A percentile compares a stretch with the other conserved stretches of the same genome.
Conservation (phyloP, 2,888 invertebrate species). For the Hoplodrina blanda region DNA sequence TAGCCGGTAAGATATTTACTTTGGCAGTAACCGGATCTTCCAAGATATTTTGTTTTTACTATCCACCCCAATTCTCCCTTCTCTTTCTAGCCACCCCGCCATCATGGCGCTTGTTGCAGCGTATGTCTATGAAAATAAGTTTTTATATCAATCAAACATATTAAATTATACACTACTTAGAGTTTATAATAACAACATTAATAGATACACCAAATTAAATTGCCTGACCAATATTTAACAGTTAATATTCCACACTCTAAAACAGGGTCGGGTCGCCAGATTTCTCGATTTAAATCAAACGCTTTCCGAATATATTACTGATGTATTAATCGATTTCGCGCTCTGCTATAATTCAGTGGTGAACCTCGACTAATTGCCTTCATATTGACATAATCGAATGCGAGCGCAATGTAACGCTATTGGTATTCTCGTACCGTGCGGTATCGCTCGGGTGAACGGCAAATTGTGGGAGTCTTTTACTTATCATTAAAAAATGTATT, state of each 20-base stretch:
- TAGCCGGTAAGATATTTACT: neutral
- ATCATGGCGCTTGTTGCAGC: neutral
- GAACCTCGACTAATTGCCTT: constrained; percentile 16
- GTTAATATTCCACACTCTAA: neutral
- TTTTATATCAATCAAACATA: neutral
- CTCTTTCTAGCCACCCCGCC: neutral
- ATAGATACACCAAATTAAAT: too few species aligned
- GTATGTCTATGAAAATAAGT: neutral
- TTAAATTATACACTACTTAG: neutral
- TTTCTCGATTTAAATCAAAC: neutral
- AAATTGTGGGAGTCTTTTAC: neutral
- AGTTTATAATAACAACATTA: too few species aligned
- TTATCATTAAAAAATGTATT: too few species aligned
- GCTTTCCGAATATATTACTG: neutral
- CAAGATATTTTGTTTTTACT: neutral
- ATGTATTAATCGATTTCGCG: neutral
- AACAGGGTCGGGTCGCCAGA: too few species aligned
- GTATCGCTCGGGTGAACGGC: neutral
- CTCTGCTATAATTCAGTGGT: neutral
- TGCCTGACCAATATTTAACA: neutral
- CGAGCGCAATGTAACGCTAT: neutral
- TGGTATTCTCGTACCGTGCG: neutral
- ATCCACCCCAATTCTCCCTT: neutral
- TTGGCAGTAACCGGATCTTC: neutral
- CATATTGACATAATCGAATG: constrained; percentile 22